Evolutionary conservation across 2,113 vertebrate genomes (phyloP).

Genomic region (Chaenocephalus aceratus): DNA sequence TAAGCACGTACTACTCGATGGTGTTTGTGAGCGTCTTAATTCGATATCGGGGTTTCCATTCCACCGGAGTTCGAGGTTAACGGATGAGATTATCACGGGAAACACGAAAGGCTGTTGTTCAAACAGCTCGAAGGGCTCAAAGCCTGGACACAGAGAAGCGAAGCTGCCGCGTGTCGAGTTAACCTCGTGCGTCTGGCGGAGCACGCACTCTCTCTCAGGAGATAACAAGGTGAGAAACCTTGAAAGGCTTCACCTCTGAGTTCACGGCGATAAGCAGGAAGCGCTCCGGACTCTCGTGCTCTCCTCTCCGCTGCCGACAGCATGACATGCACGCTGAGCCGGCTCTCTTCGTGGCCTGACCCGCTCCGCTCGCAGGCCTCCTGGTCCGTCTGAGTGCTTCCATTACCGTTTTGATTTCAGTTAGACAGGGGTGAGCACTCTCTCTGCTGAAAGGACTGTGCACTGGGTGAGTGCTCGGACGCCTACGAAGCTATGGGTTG

Average conservation of each 20-base stretch:
- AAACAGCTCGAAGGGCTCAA: not conserved
- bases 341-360: constrained; percentile 22
- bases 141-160: not conserved
- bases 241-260: constrained; percentile 18
- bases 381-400: constrained; percentile 35
- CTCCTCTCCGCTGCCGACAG: constrained; percentile 5
- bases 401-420: constrained; percentile 36
- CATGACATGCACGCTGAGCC: constrained; percentile 49
- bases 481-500: not conserved
- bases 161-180: not conserved
- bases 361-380: not conserved
- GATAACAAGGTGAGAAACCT: constrained; percentile 20
- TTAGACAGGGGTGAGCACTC: constrained; percentile 25
- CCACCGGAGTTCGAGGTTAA: not conserved
- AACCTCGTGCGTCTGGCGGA: constrained; percentile 6
- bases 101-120: not conserved
- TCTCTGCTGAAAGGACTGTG: not conserved
- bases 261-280: constrained; percentile 19
- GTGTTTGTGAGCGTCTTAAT: not conserved
- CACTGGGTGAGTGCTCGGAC: not conserved
- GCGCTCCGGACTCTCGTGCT: constrained; percentile 16
- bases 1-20: not conserved
- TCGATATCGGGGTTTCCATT: not conserved
- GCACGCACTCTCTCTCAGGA: constrained; percentile 7
- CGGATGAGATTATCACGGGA: not conserved